phyloP scores from a whole-genome alignment of 2,113 vertebrate genomes.

The Vireo altiloquus region DNA sequence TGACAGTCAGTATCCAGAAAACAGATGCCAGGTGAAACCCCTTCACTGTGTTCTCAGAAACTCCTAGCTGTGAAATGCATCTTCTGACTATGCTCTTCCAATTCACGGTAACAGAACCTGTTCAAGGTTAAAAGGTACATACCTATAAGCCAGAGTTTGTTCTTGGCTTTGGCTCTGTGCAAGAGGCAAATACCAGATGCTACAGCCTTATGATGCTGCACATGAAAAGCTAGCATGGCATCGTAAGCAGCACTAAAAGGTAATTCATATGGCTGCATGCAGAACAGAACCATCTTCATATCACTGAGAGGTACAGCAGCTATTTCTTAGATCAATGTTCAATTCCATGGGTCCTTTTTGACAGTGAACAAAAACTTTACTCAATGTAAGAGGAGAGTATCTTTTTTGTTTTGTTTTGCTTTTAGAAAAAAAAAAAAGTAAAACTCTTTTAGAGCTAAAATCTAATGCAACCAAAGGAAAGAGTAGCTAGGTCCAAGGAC shows the following conservation, averaged over 20 bases:
- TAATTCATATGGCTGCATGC: neutral
- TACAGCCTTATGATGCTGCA: neutral
- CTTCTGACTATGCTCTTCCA: neutral
- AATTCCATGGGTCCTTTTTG: neutral
- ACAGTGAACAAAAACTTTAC: neutral
- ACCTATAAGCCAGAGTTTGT: neutral
- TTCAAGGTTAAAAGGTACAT: conserved; percentile 54
- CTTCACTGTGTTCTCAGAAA: neutral
- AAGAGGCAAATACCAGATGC: conserved; percentile 20
- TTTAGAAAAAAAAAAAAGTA: neutral
- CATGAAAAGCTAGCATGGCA: neutral
- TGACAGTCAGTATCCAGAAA: conserved; percentile 24
- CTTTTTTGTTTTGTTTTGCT: neutral
- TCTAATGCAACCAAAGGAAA: neutral
- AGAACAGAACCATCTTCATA: neutral
- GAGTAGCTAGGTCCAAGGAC: neutral
- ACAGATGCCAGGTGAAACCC: conserved; percentile 41
- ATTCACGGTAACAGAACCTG: neutral
- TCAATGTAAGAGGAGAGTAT: neutral
- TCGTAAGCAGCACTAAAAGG: neutral
- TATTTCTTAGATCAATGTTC: neutral
- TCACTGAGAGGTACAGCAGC: neutral
- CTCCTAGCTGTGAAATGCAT: conserved; percentile 12
- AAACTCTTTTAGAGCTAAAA: neutral
- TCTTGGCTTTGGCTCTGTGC: neutral